Evolutionary conservation across 2,797 vertebrate genomes (phyloP).

Genomic region (Hafferia zeledoni): DNA sequence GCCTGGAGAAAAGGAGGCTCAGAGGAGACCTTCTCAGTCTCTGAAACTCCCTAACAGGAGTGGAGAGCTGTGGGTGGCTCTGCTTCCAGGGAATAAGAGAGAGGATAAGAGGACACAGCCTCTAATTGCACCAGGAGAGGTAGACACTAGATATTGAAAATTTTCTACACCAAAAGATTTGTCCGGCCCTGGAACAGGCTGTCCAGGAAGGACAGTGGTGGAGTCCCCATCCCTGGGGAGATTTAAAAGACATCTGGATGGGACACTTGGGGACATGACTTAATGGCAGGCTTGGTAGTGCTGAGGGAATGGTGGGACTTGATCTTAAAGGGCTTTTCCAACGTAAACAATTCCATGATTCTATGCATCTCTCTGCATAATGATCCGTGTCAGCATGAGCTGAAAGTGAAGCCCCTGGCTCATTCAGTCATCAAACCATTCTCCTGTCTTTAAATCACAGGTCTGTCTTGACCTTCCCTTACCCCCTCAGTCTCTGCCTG

Average conservation of each 20-base stretch:
- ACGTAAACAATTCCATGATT: not conserved
- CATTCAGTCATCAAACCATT: not conserved
- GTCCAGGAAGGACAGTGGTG: not conserved
- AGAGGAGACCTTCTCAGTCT: not conserved
- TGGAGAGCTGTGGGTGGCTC: accelerated
- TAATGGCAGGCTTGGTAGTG: not conserved
- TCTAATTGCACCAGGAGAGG: accelerated
- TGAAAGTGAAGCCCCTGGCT: not conserved
- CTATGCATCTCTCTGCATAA: not conserved
- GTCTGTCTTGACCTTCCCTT: slow-evolving; percentile 35
- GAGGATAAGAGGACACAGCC: accelerated
- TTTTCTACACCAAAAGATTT: not conserved
- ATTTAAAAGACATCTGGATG: not conserved
- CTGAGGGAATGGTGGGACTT: not conserved
- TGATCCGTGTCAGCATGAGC: not conserved
- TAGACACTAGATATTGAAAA: not conserved
- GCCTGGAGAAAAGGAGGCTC: not conserved
- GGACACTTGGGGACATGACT: not conserved
- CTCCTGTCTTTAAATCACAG: slow-evolving; percentile 1
- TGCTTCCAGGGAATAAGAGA: not conserved
- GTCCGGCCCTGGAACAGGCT: not conserved
- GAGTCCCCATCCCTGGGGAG: not conserved
- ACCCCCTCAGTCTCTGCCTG: not conserved
- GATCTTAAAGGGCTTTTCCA: not conserved
- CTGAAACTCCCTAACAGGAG: not conserved